phyloP scores from a whole-genome alignment of 2,113 vertebrate genomes.

The Sebastes fasciatus region DNA sequence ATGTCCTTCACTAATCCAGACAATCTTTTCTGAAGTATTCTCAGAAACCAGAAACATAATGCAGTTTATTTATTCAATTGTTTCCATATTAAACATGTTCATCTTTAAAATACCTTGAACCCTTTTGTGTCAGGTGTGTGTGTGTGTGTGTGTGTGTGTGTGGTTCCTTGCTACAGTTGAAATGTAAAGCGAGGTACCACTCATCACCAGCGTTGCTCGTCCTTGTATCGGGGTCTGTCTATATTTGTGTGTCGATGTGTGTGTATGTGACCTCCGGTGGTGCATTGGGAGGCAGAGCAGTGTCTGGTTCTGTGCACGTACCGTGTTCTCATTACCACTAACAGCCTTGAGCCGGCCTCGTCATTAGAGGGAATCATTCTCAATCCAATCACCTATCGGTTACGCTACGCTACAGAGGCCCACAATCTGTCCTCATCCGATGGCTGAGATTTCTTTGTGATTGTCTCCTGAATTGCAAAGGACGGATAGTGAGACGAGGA shows the following conservation, averaged over 20 bases:
- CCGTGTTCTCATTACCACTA: constrained; percentile 82
- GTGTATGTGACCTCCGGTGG: constrained; percentile 40
- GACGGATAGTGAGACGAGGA: constrained; percentile 28
- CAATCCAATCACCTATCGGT: constrained; percentile 80
- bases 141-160: background rate
- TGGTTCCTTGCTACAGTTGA: constrained; percentile 8
- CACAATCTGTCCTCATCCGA: constrained; percentile 74
- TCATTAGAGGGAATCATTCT: constrained; percentile 83
- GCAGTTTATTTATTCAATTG: background rate
- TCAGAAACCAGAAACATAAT: background rate
- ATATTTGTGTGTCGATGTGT: background rate
- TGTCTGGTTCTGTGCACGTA: constrained; percentile 64
- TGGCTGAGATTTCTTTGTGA: constrained; percentile 67
- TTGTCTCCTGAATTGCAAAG: constrained; percentile 69
- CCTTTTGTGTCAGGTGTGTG: background rate
- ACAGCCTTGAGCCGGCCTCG: constrained; percentile 80
- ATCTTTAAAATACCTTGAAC: background rate
- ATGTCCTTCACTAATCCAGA: constrained; percentile 61
- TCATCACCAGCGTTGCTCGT: constrained; percentile 18
- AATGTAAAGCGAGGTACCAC: constrained; percentile 24
- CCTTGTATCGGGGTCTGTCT: constrained; percentile 52
- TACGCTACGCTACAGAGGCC: constrained; percentile 69
- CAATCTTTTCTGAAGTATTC: constrained; percentile 21
- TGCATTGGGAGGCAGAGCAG: constrained; percentile 59
- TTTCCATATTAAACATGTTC: background rate